Evolutionary conservation across 2,113 vertebrate genomes (phyloP), one percentile per base, ranked within the genome.

Genomic region (Alligator mississippiensis): DNA sequence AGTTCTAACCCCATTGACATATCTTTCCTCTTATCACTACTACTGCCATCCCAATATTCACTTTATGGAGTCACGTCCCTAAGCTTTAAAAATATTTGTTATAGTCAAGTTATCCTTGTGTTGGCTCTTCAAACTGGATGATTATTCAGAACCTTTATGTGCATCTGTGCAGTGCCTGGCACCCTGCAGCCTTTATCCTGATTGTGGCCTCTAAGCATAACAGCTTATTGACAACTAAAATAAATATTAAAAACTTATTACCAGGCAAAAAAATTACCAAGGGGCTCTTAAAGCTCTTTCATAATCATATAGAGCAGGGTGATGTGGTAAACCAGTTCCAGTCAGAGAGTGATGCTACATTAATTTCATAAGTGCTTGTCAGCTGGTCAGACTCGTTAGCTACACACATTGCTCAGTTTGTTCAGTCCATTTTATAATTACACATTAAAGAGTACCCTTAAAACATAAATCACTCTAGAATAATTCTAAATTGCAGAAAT

Each of bases 1-100:
- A 89, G 93, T 84, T 74, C 27, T 66, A 82, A 95, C 94, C 94
- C 89, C 77, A 47, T 70, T 58, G 19, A 84, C 91, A 68, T 58
- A 90, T 38, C 6, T 58, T 81, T 81, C 61, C 80, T 25, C 55
- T 93, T 79, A 77, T 30, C 85, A 84, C 61, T 47, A 78, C 9
- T 91, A 57, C 2, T 77, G 47, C 84, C 55, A 92, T 84, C 3
- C 77, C 82, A 87, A 85, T 68, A 57, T 66, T n/a, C 62, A 54
- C 13, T 90, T 24, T 61, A 24, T 90, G 94, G 19, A 90, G 7
- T 14, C 6, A 62, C 3, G 2, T 4, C 2, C 7, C 4, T 30
- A 76, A 25, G 57, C 11, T 82, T 54, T 34, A 90, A 90, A 72
- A 87, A n/a, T 8, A 68, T 14, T 24, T 19, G 9, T 47, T 79